A percentile compares a stretch with the other conserved stretches of the same genome.
Conservation (phyloP, 2,888 invertebrate species). For the Agrochola lota region DNA sequence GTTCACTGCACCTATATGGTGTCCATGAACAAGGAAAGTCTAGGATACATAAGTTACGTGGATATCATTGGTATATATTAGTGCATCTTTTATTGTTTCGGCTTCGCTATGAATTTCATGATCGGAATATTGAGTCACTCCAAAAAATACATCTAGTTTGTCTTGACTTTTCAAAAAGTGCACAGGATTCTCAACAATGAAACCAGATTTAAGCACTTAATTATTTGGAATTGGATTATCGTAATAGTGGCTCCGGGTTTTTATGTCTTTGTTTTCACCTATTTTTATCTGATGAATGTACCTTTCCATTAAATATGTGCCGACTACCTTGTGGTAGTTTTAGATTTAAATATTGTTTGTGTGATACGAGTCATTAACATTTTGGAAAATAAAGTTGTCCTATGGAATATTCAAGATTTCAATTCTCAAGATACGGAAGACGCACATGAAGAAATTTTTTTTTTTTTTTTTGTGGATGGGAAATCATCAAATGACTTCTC, state of each 20-base stretch:
- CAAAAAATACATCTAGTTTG: constrained; percentile 8
- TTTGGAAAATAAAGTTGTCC: constrained; percentile 26
- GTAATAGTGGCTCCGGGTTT: background rate
- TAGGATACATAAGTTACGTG: background rate
- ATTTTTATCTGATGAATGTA: background rate
- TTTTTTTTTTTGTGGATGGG: no score
- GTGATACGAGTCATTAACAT: constrained; percentile 10
- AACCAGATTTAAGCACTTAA: background rate
- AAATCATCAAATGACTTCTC: no score
- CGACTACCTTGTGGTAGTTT: background rate
- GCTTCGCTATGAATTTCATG: constrained; percentile 6
- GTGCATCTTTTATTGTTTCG: background rate
- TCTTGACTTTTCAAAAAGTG: constrained; percentile 32
- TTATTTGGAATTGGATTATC: constrained; percentile 35
- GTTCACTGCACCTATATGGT: background rate
- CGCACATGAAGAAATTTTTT: no score
- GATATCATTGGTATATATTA: background rate
- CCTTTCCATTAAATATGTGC: background rate
- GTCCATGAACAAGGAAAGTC: background rate
- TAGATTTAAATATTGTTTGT: constrained; percentile 31
- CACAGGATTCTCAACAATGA: constrained; percentile 29
- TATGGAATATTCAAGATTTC: constrained; percentile 34
- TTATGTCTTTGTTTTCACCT: background rate
- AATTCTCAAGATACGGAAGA: background rate
- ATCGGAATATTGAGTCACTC: background rate